These are phyloP conservation scores for Hydraecia micacea DNA, from an alignment of 2,888 invertebrate species.

Conservation along the genomic window DNA sequence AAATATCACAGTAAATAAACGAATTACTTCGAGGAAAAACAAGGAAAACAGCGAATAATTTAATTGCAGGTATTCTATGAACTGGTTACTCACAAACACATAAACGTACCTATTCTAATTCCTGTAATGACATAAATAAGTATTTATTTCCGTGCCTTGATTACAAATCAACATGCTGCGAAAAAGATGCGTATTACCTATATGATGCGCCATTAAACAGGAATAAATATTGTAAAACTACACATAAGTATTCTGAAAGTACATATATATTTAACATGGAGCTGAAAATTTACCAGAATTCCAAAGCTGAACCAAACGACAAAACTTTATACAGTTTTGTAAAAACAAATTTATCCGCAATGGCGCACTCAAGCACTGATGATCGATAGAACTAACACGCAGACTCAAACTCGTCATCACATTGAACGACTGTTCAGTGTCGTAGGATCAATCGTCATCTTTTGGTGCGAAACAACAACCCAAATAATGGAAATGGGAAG, in stretches of 20 bases:
- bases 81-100: slow-evolving; percentile 11
- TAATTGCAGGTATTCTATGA: slow-evolving; percentile 28
- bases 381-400: not conserved
- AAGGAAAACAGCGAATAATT: slow-evolving; percentile 39
- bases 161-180: slow-evolving; percentile 13
- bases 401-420: not conserved
- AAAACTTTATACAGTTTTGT: too few relatives aligned
- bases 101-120: slow-evolving; percentile 16
- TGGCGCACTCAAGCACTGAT: not conserved
- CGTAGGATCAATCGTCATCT: not conserved
- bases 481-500: not conserved
- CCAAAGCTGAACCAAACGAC: not conserved
- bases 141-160: slow-evolving; percentile 5
- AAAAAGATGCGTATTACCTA: not conserved
- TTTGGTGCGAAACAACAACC: not conserved
- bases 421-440: too few relatives aligned
- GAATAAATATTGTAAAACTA: not conserved
- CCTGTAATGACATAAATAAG: slow-evolving; percentile 12
- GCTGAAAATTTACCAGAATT: not conserved
- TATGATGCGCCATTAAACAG: not conserved
- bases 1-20: slow-evolving; percentile 20
- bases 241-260: not conserved
- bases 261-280: not conserved
- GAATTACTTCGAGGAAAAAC: slow-evolving; percentile 9
- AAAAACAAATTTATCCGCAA: not conserved